These are phyloP conservation scores for Cydia pomonella DNA, from an alignment of 1,140 invertebrate genomes.

Conservation along the genomic window DNA sequence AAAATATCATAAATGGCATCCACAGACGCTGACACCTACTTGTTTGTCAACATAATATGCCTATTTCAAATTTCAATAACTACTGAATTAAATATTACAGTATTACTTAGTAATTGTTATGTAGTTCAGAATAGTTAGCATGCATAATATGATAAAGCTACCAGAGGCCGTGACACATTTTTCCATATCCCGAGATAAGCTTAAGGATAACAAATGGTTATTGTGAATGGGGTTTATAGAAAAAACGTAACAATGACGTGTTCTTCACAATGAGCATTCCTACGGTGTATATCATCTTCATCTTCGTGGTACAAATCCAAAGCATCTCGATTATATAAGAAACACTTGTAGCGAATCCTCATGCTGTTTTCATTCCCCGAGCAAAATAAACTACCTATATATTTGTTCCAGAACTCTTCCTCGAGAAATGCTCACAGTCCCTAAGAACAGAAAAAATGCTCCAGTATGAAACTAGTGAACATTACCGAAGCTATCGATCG, in stretches of 20 bases:
- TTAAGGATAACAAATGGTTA: slow-evolving; percentile 1
- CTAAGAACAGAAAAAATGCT: too few relatives aligned
- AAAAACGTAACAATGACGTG: not conserved
- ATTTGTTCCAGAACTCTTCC: too few relatives aligned
- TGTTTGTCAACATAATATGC: too few relatives aligned
- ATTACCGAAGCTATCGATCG: not conserved
- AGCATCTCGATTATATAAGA: not conserved
- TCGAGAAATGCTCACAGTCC: too few relatives aligned
- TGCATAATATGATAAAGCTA: not conserved
- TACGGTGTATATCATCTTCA: not conserved
- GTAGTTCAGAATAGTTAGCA: not conserved
- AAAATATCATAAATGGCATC: too few relatives aligned
- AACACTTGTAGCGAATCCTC: too few relatives aligned
- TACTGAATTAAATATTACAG: not conserved
- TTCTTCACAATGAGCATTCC: slow-evolving; percentile 12
- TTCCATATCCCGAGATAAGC: slow-evolving; percentile 4
- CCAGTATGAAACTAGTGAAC: too few relatives aligned
- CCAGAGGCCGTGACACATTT: not conserved
- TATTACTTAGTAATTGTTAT: not conserved
- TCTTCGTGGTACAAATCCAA: not conserved
- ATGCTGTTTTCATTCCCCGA: too few relatives aligned
- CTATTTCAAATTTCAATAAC: too few relatives aligned
- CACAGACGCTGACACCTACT: too few relatives aligned
- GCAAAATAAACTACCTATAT: too few relatives aligned
- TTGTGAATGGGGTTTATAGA: not conserved